Base-by-base conservation (phyloP, 2,888 invertebrate genomes). In the Heliconius ismenius region DNA sequence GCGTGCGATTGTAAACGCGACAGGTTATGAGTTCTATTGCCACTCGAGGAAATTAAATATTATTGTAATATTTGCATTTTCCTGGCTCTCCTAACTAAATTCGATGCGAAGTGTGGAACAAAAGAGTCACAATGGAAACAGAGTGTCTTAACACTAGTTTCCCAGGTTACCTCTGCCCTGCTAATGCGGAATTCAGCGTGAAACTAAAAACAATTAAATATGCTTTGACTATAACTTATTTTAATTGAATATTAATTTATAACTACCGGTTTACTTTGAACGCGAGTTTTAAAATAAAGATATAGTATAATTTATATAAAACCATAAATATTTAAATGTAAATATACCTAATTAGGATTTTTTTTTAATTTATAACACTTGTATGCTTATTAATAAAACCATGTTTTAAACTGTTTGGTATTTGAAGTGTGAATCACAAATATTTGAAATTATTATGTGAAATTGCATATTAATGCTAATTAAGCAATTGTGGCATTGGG, bases 381-480 rank as follows among this genome's bases (percentile, higher is more conserved):
- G 7, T 15, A 6, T 4, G 26, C 24, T 24, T 15, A 39, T 13
- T n/a, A 65, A 65, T 65, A 39, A 65, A 65, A 24, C 7, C 3
- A 62, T 26, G 26, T 62, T 26, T 24, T 67, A 67, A 67, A 67
- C 0, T 39, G 24, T 67, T 26, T 67, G 15, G 43, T 43, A 39
- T 24, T 15, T 15, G 7, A 67, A 26, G 39, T 39, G 15, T 15
- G 7, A 67, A 24, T 39, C 24, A 39, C 39, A 67, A 24, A 67
- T 24, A 24, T 24, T 67, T 67, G 39, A 39, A 32, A 32, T 32
- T 49, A 49, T 49, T 43, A 24, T 67, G 67, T 39, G 18, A 39
- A 67, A 39, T 67, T 24, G 13, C 39, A 39, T 39, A 24, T 67
- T 67, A 67, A 39, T 67, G 65, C 65, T 67, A 67, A 67, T 39